Base-by-base conservation (phyloP, 2,797 vertebrate genomes). In the Neoniphon sammara region DNA sequence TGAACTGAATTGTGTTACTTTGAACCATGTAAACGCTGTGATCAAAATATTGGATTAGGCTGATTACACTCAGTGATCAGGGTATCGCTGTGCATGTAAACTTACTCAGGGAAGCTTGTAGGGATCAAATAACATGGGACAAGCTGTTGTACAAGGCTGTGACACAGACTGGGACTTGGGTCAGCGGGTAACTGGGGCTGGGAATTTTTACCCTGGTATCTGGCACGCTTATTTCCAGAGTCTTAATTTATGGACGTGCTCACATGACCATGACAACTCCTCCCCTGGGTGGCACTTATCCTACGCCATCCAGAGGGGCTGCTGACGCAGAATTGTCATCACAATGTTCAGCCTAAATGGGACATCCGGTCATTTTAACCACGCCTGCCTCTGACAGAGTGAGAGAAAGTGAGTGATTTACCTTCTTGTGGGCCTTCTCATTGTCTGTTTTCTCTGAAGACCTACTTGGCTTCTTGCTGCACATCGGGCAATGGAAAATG, bases 371-470 rank as follows among this genome's bases (percentile, higher is more conserved):
- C 9, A 18, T 54, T 68, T 21, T 2, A 59, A 54, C 34, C 5
- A 49, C n/a, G 27, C 55, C 50, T 25, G 46, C n/a, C 5, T 42
- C 17, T 18, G 14, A 21, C 8, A 47, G 5, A 20, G 54, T 27
- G 21, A 34, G 18, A 6, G 34, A 30, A 60, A 54, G 50, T 21
- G 0, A 21, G 4, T 6, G 4, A 58, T 46, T 78, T 89, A 94
- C 94, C 93, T 93, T 92, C 56, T 85, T 90, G 4, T 57, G 67
- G 58, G 80, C 47, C 23, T 88, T 89, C 7, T 59, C 68, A 74
- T 85, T 84, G 15, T 73, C 31, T 3, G 25, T 70, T 57, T 66
- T 85, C 69, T 84, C 78, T 66, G 56, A 25, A 21, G 81, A 72
- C 85, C 89, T 92, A 30, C 65, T 65, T 46, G 83, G 56, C 67